These are phyloP conservation scores for Scaptomyza graminum DNA, from an alignment of 1,140 invertebrate genomes.

Conservation along the genomic window DNA sequence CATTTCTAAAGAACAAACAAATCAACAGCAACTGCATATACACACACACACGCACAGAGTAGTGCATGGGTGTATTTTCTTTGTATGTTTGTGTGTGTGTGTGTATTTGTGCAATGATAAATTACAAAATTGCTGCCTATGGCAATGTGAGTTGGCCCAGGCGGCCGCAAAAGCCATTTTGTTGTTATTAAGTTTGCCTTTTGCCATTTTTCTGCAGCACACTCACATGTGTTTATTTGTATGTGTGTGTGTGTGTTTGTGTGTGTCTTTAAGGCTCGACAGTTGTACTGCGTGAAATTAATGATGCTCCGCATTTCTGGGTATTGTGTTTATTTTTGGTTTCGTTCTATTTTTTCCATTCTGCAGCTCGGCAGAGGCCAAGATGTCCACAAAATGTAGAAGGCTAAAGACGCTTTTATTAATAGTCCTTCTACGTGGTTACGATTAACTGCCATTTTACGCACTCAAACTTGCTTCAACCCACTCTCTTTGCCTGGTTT, in stretches of 20 bases:
- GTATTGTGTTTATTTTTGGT: conserved; percentile 48
- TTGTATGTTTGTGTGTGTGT: conserved; percentile 54
- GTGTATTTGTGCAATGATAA: conserved; percentile 77
- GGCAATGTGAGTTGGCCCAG: conserved; percentile 62
- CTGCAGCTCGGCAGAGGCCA: conserved; percentile 50
- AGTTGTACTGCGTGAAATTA: conserved; percentile 81
- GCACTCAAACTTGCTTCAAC: conserved; percentile 53
- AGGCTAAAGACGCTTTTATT: conserved; percentile 80
- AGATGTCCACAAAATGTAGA: conserved; percentile 78
- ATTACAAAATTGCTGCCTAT: conserved; percentile 79
- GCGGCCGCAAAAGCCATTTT: conserved; percentile 77
- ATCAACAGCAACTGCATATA: conserved; percentile 29
- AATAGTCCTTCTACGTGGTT: conserved; percentile 80
- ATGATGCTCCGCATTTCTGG: conserved; percentile 75
- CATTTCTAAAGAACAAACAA: conserved; percentile 67
- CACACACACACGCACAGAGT: conserved; percentile 23
- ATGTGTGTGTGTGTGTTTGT: conserved; percentile 10
- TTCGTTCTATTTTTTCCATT: conserved; percentile 37
- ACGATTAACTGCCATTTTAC: conserved; percentile 82
- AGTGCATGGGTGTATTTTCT: conserved; percentile 24
- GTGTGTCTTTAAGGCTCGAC: conserved; percentile 56
- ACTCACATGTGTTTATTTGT: conserved; percentile 30
- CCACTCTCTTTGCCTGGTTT: conserved; percentile 49
- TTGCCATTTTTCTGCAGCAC: conserved; percentile 68
- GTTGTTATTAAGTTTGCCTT: conserved; percentile 81